Conservation (phyloP, 2,113 vertebrate genomes). For the Mus spicilegus region DNA sequence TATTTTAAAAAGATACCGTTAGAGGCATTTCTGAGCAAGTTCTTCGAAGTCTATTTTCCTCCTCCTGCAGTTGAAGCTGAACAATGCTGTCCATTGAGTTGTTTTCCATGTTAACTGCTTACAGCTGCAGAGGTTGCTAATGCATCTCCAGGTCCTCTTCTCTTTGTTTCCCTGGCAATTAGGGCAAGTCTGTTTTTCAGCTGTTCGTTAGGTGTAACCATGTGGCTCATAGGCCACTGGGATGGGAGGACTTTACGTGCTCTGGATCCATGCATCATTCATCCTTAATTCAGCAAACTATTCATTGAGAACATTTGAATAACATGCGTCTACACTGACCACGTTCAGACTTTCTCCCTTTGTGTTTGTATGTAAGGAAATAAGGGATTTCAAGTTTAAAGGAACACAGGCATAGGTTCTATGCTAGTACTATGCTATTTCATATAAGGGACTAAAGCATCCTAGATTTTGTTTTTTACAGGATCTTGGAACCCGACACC, state of each 20-base stretch:
- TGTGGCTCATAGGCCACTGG: neutral
- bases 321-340: too few relatives aligned
- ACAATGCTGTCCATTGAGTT: constrained; percentile 6
- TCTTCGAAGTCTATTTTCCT: neutral
- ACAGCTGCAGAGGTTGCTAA: neutral
- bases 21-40: neutral
- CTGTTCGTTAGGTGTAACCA: neutral
- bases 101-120: neutral
- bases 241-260: neutral
- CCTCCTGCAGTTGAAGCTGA: neutral
- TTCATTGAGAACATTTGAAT: neutral
- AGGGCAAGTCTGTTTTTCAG: neutral
- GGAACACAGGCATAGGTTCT: neutral
- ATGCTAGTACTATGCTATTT: neutral
- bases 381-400: neutral
- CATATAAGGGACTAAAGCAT: neutral
- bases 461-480: neutral
- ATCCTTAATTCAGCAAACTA: neutral
- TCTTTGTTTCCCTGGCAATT: neutral
- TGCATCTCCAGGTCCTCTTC: neutral
- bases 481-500: neutral
- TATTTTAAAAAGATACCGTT: neutral
- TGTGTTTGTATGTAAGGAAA: neutral
- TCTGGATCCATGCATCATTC: neutral
- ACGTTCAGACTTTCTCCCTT: neutral